Evolutionary conservation across 2,888 invertebrate genomes (phyloP), one percentile per base, ranked within the genome.

Genomic region (Noctua pronuba): DNA sequence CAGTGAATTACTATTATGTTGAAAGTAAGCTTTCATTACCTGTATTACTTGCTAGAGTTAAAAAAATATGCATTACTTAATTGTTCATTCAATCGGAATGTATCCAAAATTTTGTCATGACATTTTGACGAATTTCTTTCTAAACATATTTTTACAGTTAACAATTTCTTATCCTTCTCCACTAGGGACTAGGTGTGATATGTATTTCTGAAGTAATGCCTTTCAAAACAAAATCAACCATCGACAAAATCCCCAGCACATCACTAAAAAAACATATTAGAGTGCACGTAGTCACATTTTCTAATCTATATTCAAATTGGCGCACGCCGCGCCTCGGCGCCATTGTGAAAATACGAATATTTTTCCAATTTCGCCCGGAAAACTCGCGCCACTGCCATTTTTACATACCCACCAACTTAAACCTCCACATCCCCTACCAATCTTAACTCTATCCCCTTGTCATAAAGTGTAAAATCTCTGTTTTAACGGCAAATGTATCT

Each of bases 231-330:
- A 67, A 67, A 58, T 8, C 4, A 1, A 31, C 11, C 18, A 86
- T 90, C 90, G 90, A 89, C 41, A 86, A 62, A 67, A 18, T 38
- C 10, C 13, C 1, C 24, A 64, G 70, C 84, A 80, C 93, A 90
- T 80, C 95, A 79, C 95, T 93, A 91, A 68, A 86, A 92, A 93
- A 94, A 93, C 94, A 95, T 95, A 95, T 95, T 95, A 95, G 94
- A 95, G 91, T 93, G 93, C 93, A 94, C 93, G 94, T 93, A 95
- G 94, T 94, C 95, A 94, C 95, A 95, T 95, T 95, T 95, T 95
- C 95, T 95, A 96, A 96, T 96, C 96, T 96, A 96, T 95, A 96
- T 96, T 96, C 96, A 96, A 96, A 96, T 96, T 95, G 95, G 94
- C 94, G 94, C 92, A 91, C 90, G 90, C 88, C 90, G 90, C 86